Conservation (phyloP, 2,113 vertebrate species). For the Calonectris borealis region DNA sequence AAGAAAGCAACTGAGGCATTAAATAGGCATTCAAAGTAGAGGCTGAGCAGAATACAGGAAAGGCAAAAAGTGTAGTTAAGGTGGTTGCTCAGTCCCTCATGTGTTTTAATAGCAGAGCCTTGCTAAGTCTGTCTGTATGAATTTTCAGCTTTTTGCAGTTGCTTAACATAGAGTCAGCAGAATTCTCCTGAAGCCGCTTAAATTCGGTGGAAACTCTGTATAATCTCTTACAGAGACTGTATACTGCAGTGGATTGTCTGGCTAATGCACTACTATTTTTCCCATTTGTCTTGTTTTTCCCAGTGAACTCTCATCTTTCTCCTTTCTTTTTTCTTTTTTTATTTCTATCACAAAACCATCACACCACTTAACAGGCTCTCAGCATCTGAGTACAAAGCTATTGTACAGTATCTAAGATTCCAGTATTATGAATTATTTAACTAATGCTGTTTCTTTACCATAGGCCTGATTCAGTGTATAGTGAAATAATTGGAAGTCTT, state of each 20-base stretch:
- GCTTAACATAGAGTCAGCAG: not conserved
- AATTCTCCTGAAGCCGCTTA: not conserved
- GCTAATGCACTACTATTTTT: not conserved
- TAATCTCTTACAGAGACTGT: not conserved
- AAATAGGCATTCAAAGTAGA: not conserved
- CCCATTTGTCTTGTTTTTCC: not conserved
- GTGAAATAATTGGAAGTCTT: not conserved
- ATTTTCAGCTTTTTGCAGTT: not conserved
- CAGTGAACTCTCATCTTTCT: not conserved
- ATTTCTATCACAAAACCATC: not conserved
- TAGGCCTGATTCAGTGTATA: not conserved
- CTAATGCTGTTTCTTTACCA: not conserved
- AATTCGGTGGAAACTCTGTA: not conserved
- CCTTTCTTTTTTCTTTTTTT: not conserved
- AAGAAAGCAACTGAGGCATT: not conserved
- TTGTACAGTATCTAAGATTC: not conserved
- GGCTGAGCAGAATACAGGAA: not conserved
- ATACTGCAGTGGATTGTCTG: not conserved
- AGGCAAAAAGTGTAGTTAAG: not conserved
- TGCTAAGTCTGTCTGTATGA: not conserved
- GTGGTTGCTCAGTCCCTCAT: not conserved
- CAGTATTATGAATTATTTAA: not conserved
- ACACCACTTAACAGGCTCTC: not conserved
- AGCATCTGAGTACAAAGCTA: not conserved
- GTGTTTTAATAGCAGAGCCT: not conserved